Percentiles rank a stretch among this genome's conserved stretches.
Conservation (phyloP, 2,113 vertebrate species). For the Microcebus tavaratra region DNA sequence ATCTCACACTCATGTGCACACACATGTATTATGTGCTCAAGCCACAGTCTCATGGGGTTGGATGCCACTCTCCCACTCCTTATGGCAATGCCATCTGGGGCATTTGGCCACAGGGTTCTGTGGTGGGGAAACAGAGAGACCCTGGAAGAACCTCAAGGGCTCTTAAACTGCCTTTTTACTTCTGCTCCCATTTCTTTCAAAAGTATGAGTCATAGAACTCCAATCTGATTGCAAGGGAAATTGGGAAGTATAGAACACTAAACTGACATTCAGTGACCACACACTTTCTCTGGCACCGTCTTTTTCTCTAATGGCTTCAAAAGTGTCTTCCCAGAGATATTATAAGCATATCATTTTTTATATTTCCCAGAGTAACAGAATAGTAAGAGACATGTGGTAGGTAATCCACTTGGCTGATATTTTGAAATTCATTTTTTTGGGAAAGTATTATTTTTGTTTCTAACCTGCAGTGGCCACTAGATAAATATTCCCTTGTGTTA, state of each 20-base stretch:
- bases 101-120: neutral
- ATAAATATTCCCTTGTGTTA: neutral
- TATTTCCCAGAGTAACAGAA: neutral
- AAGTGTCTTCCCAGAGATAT: neutral
- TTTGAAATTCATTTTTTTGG: neutral
- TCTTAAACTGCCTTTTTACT: neutral
- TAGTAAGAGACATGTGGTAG: neutral
- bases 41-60: neutral
- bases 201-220: neutral
- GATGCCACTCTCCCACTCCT: fast-evolving
- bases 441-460: neutral
- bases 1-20: neutral
- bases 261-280: neutral
- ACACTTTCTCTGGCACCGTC: neutral
- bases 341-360: neutral
- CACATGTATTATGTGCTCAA: no score
- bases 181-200: neutral
- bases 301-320: neutral
- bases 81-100: no score
- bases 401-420: neutral
- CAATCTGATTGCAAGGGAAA: neutral
- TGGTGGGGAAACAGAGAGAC: neutral
- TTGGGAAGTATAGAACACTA: neutral
- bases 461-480: neutral
- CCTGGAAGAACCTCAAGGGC: fast-evolving